Base-by-base conservation (phyloP, 2,113 vertebrate species). In the Aythya baeri region DNA sequence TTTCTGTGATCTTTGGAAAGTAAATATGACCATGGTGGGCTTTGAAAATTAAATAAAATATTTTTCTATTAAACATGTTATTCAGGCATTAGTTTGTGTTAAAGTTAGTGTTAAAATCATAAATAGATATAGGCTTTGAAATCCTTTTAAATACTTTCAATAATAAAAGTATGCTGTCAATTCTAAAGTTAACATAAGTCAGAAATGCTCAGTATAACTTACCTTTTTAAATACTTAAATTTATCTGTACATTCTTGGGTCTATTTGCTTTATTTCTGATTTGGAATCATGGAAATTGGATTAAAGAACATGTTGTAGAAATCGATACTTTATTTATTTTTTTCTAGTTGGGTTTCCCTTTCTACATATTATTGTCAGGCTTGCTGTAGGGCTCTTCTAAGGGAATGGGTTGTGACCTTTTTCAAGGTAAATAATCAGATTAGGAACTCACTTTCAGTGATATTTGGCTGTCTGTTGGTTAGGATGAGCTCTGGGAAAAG, bases 391-490 rank as follows among this genome's bases (percentile, higher is more conserved):
- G 75, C 23, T 90, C 73, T 86, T 87, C 79, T 83, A 90, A 96
- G 80, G 72, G 83, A 88, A 83, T 57, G 44, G 85, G 93, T 95
- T 96, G 81, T 78, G 95, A 97, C 94, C 95, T 93, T 94, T 94
- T 93, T 94, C 83, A 93, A 84, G 92, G 68, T 86, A 97, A 96
- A 97, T 96, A 96, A 96, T 95, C 93, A 96, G 94, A 90, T 94
- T 90, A 96, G 83, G 86, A 96, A 38, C 65, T 90, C 83, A 83
- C 50, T 86, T 94, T 93, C 86, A 94, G 36, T 1, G 3, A 93
- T 90, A 91, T 90, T 89, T 93, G 86, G 43, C 86, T 89, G 59
- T 81, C 7, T 5, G 32, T 61, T 78, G 73, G 65, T 86, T 93
- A 88, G 83, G 74, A 94, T 41, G 94, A 92, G 79, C 76, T 86